These are phyloP conservation scores for Callyntrura guangdongensis DNA, from an alignment of 2,888 invertebrate species.

Conservation along the genomic window DNA sequence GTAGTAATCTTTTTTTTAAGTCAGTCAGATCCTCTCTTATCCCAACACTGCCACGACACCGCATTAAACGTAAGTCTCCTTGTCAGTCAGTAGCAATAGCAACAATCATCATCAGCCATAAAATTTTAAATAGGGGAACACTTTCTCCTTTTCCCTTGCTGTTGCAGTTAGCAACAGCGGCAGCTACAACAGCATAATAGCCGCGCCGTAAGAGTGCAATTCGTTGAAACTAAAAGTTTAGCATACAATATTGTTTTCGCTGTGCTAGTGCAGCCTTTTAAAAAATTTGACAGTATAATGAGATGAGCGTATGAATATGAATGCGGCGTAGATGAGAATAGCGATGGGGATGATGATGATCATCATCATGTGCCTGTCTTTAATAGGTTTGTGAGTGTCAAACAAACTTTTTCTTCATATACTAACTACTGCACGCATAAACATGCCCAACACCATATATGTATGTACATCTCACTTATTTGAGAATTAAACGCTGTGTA, in stretches of 20 bases:
- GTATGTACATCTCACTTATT: too few relatives aligned
- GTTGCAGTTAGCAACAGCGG: constrained; percentile 10
- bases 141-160: constrained; percentile 49
- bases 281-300: constrained; percentile 55
- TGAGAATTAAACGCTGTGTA: neutral
- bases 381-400: too few relatives aligned
- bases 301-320: constrained; percentile 53
- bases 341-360: neutral
- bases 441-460: neutral
- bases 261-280: neutral
- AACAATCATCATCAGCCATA: too few relatives aligned
- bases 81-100: neutral
- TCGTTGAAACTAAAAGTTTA: too few relatives aligned
- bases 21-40: neutral
- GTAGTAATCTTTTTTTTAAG: constrained; percentile 1
- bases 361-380: too few relatives aligned
- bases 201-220: too few relatives aligned
- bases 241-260: too few relatives aligned
- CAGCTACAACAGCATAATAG: too few relatives aligned
- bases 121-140: neutral
- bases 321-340: constrained; percentile 62
- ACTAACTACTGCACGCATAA: neutral
- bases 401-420: neutral
- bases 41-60: neutral
- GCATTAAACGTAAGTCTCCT: neutral